Evolutionary conservation across 1,140 invertebrate species (phyloP), one percentile per base, ranked within the genome.

Genomic region (Orussus abietinus): DNA sequence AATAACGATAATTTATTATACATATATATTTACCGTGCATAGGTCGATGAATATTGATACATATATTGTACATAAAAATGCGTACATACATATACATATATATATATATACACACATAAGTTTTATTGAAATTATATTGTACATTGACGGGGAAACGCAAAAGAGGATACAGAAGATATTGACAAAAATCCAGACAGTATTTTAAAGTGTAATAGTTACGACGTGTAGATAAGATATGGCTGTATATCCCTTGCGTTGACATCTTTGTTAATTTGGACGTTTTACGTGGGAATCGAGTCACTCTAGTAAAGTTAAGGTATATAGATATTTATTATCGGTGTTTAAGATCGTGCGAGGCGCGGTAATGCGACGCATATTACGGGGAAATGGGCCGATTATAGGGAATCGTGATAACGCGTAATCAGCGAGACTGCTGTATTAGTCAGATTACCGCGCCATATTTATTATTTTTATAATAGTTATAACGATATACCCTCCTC

Each of bases 1-100:
- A 37, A 55, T 43, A 44, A 47, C 52, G 47, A 57, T 57, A 55
- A 59, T 59, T 59, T 59, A 59, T 59, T 59, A 57, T 53, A 58
- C 47, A 57, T 57, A 57, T 56, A 55, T 54, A 56, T 41, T 46
- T 51, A 45, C n/a, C n/a, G n/a, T n/a, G n/a, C n/a, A n/a, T n/a
- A n/a, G n/a, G n/a, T n/a, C n/a, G n/a, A n/a, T n/a, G n/a, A n/a
- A n/a, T n/a, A n/a, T n/a, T n/a, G n/a, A 25, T 25, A n/a, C 22
- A 25, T 25, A 25, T 25, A 25, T 25, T 25, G n/a, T 25, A 25
- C n/a, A n/a, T 25, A 25, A 7, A 25, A 25, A 25, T 25, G 6
- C 6, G 43, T 37, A 50, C 13, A 50, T 46, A 14, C 25, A 22
- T 25, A 49, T 46, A 25, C 13, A 46, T 47, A 38, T 47, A 47